Conservation (phyloP, 2,797 vertebrate genomes). For the Tapera naevia region DNA sequence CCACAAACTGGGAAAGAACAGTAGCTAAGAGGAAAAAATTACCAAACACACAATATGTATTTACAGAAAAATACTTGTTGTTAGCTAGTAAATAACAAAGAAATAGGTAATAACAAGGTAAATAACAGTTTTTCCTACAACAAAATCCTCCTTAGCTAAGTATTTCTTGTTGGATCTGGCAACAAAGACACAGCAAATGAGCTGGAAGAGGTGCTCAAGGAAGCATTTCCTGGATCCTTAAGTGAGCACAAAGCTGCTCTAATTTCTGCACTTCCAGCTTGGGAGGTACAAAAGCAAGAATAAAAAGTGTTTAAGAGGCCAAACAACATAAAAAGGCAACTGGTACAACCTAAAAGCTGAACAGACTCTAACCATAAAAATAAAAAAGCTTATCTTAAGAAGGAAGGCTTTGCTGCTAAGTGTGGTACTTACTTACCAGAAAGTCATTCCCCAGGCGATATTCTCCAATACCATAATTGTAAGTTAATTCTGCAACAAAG, state of each 20-base stretch:
- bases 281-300: neutral
- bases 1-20: neutral
- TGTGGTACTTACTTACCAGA: conserved; percentile 82
- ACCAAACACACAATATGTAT: neutral
- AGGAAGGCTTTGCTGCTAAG: neutral
- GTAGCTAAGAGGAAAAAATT: neutral
- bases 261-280: neutral
- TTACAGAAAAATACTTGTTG: neutral
- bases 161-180: fast-evolving
- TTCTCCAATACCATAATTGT: conserved; percentile 93
- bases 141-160: neutral
- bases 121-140: neutral
- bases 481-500: conserved; percentile 95
- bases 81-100: neutral
- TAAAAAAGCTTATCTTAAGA: neutral
- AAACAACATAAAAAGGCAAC: neutral
- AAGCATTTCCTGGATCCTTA: fast-evolving
- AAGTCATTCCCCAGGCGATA: conserved; percentile 95
- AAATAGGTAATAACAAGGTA: neutral
- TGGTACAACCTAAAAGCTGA: neutral
- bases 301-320: neutral
- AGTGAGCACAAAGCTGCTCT: neutral
- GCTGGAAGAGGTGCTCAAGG: neutral
- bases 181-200: neutral
- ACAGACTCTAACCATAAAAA: neutral